Evolutionary conservation across 1,140 invertebrate genomes (phyloP).

Genomic region (Subanguina moxae): DNA sequence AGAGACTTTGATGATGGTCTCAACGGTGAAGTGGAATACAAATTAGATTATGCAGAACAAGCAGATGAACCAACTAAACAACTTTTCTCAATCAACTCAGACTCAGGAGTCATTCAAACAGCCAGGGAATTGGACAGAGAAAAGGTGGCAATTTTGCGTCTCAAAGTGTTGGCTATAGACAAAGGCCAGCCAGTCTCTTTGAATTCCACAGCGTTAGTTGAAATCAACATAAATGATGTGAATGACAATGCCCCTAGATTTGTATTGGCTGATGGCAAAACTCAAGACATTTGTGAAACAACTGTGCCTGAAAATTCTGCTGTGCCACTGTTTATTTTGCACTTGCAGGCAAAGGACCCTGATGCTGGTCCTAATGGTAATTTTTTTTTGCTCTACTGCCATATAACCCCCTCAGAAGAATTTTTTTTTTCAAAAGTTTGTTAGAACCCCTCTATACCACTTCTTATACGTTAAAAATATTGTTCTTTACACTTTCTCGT

Average conservation of each 20-base stretch:
- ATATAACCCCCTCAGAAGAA: no score
- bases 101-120: slow-evolving; percentile 78
- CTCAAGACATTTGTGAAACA: slow-evolving; percentile 61
- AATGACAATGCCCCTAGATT: slow-evolving; percentile 84
- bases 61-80: slow-evolving; percentile 18
- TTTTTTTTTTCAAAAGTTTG: no score
- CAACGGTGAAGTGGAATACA: slow-evolving; percentile 63
- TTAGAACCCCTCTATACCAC: no score
- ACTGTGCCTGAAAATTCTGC: slow-evolving; percentile 82
- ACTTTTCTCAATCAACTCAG: slow-evolving; percentile 73
- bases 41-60: slow-evolving; percentile 45
- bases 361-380: slow-evolving; percentile 83
- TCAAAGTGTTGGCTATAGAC: slow-evolving; percentile 78
- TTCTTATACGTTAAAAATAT: no score
- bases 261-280: not conserved
- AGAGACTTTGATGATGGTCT: slow-evolving; percentile 61
- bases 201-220: slow-evolving; percentile 74
- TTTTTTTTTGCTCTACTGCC: slow-evolving; percentile 57
- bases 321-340: slow-evolving; percentile 75
- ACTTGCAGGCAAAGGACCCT: slow-evolving; percentile 79
- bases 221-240: slow-evolving; percentile 82
- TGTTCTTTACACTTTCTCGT: no score
- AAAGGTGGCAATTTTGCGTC: slow-evolving; percentile 70
- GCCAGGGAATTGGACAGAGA: slow-evolving; percentile 79
- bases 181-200: slow-evolving; percentile 72